phyloP scores from a whole-genome alignment of 2,797 vertebrate genomes.

The Hemibagrus guttatus region DNA sequence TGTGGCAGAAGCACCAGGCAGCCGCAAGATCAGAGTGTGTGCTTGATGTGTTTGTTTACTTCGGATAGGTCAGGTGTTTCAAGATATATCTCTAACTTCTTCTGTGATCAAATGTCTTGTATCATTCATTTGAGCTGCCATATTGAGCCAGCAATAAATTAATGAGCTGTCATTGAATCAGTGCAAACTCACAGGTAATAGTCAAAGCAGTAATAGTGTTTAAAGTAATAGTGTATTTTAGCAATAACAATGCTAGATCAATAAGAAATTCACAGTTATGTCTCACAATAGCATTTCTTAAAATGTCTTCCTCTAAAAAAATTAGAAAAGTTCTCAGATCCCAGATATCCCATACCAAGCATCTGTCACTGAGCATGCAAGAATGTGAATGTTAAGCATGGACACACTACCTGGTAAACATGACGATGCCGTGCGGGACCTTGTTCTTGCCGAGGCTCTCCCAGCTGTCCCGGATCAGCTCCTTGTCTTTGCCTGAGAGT shows the following conservation, averaged over 20 bases:
- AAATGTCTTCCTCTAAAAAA: background rate
- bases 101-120: background rate
- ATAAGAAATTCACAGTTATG: background rate
- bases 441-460: constrained; percentile 85
- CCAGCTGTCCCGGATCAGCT: constrained; percentile 93
- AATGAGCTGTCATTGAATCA: background rate
- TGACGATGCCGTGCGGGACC: constrained; percentile 85
- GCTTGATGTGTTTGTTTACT: constrained; percentile 39
- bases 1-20: constrained; percentile 60
- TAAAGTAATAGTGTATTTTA: background rate
- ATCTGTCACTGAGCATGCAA: background rate
- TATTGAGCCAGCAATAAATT: background rate
- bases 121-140: background rate
- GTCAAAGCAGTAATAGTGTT: background rate
- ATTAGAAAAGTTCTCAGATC: background rate
- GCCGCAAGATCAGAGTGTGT: constrained; percentile 28
- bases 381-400: constrained; percentile 16
- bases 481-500: constrained; percentile 80
- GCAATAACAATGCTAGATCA: background rate
- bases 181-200: constrained; percentile 5
- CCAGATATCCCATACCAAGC: background rate
- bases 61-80: constrained; percentile 20
- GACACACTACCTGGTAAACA: constrained; percentile 82
- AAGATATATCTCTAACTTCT: constrained; percentile 5
- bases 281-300: background rate